These are phyloP conservation scores for Pleuronectes platessa DNA, from an alignment of 2,113 vertebrate genomes.

Conservation along the genomic window DNA sequence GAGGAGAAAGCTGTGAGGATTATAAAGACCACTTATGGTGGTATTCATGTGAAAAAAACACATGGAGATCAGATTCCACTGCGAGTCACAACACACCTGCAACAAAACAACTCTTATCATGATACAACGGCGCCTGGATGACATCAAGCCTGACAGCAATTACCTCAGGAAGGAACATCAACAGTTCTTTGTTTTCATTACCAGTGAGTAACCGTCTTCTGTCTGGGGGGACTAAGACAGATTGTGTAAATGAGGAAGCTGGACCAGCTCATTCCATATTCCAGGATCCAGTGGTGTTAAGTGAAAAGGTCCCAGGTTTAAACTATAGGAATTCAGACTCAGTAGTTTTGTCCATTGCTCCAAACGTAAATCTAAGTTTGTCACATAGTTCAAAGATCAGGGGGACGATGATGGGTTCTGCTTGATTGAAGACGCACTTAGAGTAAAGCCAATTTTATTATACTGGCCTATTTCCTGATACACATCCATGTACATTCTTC, in stretches of 20 bases:
- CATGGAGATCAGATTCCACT: background rate
- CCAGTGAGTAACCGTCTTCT: no score
- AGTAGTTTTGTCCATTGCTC: no score
- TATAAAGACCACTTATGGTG: background rate
- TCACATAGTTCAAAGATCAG: background rate
- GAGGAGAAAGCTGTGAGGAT: slow-evolving; percentile 34
- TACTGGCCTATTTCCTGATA: background rate
- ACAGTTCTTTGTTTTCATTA: no score
- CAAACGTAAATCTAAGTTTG: no score
- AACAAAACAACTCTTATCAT: slow-evolving; percentile 39
- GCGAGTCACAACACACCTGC: background rate
- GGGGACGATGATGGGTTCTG: background rate
- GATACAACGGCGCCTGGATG: slow-evolving; percentile 17
- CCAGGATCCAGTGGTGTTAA: background rate
- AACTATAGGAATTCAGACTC: no score
- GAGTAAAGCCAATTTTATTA: background rate
- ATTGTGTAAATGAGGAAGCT: slow-evolving; percentile 9
- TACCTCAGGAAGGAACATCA: no score
- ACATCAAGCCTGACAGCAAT: slow-evolving; percentile 11
- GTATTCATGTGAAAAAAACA: background rate
- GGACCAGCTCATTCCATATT: slow-evolving; percentile 6
- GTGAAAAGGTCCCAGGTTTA: no score
- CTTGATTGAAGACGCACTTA: background rate
- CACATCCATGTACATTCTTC: background rate
- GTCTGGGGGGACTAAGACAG: background rate